Base-by-base conservation (phyloP, 1,140 invertebrate species). In the Zaprionus africanus region DNA sequence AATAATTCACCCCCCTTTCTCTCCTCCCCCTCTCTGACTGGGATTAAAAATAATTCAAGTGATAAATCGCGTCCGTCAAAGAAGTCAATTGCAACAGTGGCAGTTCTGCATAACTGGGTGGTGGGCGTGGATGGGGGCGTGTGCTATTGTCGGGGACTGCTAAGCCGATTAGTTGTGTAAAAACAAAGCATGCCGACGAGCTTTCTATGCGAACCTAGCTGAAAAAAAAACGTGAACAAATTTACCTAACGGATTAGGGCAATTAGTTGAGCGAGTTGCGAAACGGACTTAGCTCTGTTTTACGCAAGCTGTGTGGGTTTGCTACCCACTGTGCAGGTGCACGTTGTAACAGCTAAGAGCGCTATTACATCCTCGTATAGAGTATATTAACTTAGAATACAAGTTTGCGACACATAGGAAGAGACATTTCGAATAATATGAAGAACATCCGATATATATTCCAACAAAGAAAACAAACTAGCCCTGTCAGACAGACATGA, bases 151-250 rank as follows among this genome's bases (percentile, higher is more conserved):
- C 12, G 9, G 58, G 24, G 12, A 17, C 36, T 13, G 43, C 81
- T 75, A 84, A 84, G 67, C 81, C 78, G 81, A 81, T 84, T 84
- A 84, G 78, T 80, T 81, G 82, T 70, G 82, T 81, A 84, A 84
- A 81, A 85, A 78, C 71, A 85, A 65, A 53, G 60, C 67, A 70
- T 22, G 36, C 64, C 38, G 41, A 63, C 22, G 19, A 53, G 65
- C 36, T 51, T 73, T 69, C 65, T 54, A 43, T 60, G 9, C 9
- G 24, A 31, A 49, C 19, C 24, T n/a, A 49, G 60, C 22, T 34
- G 31, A 61, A 63, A 65, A 49, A 67, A 56, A 60, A 43, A 46
- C 57, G 60, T 76, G 57, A 34, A 58, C 57, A 81, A 85, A 71
- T 78, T 85, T 81, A 75, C 78, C 74, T 81, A 81, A 70, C 81